Evolutionary conservation across 2,797 vertebrate genomes (phyloP), one percentile per base, ranked within the genome.

Genomic region (Fistularia tabacaria): DNA sequence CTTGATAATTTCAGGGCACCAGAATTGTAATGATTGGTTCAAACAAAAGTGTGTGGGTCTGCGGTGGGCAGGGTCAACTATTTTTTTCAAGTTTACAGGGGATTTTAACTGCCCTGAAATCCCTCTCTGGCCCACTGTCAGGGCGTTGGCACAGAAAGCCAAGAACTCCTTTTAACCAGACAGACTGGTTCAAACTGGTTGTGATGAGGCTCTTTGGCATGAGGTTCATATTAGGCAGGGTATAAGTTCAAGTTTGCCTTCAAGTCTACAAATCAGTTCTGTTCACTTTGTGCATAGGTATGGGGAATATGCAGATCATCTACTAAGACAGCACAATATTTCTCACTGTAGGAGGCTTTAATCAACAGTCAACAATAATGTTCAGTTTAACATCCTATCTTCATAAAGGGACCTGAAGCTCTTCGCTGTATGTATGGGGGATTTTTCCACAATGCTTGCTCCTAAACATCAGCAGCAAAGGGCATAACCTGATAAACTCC

Each of bases 1-100:
- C 73, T 73, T 63, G 55, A 81, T 90, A 87, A 90, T 91, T 91
- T 89, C 79, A 87, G 87, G 84, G 79, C 80, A 66, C 49, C 47
- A 65, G 66, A 76, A 69, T 71, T 87, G 69, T 90, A 90, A 92
- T 91, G 88, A 92, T 79, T 90, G 88, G 85, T 89, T 89, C 71
- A 81, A 68, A 70, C 76, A 75, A 49, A 48, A 73, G 83, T 74
- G 79, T 72, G 74, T 82, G 73, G 85, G 86, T 88, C 83, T 92
- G 90, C 81, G 88, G 89, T 87, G 85, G 85, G 85, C 42, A 80
- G 80, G 84, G 84, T 89, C 81, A 78, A 73, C 66, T 46, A 85
- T 85, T 87, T 12, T n/a, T 49, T 14, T 48, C 15, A 3, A 67
- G 63, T 86, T 87, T 87, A 79, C 85, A 73, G 85, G 69, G 81